Conservation (phyloP, 2,888 invertebrate species). For the Caenorhabditis sp. region DNA sequence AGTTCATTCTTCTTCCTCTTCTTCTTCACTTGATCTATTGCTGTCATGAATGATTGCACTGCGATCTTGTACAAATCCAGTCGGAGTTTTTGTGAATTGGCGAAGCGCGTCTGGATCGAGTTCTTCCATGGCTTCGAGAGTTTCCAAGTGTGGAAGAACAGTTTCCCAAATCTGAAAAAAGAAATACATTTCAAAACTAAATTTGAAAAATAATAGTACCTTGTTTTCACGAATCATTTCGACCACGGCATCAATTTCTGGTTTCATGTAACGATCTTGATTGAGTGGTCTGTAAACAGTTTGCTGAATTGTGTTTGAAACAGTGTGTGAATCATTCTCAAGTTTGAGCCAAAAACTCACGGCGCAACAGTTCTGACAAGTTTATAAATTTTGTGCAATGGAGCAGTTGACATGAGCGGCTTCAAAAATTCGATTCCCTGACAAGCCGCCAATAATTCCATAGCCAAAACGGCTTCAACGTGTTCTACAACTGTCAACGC, state of each 20-base stretch:
- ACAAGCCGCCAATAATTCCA: conserved; percentile 78
- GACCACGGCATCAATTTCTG: conserved; percentile 77
- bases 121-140: conserved; percentile 69
- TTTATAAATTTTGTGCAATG: conserved; percentile 77
- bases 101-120: conserved; percentile 68
- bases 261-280: conserved; percentile 78
- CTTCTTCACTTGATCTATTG: background rate
- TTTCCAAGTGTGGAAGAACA: conserved; percentile 74
- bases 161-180: conserved; percentile 74
- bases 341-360: no score
- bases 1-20: background rate
- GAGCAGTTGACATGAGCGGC: conserved; percentile 77
- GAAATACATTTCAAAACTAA: no score
- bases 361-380: conserved; percentile 75
- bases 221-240: conserved; percentile 74
- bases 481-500: conserved; percentile 75
- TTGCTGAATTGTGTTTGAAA: no score
- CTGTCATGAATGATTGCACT: background rate
- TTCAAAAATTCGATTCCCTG: conserved; percentile 79
- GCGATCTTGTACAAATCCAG: conserved; percentile 49
- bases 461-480: conserved; percentile 77
- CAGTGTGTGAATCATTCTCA: no score
- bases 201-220: conserved; percentile 60
- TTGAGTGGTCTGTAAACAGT: conserved; percentile 76
- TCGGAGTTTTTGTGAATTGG: conserved; percentile 52